These are phyloP conservation scores for Anomalospiza imberbis DNA, from an alignment of 2,797 vertebrate species.

Conservation along the genomic window DNA sequence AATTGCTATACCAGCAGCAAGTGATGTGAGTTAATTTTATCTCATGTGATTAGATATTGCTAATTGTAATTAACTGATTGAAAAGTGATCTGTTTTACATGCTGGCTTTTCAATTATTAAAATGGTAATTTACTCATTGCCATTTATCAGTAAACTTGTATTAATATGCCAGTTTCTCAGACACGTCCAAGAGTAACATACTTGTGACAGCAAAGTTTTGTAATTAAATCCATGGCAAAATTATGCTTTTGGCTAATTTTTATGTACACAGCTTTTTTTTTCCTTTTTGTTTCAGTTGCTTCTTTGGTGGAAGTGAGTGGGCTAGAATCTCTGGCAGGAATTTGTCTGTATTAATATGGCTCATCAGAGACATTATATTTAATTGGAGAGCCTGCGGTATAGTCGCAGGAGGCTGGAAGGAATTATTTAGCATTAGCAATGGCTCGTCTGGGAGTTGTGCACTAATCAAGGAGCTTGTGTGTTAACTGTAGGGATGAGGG, in stretches of 20 bases:
- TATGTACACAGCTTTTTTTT: constrained; percentile 16
- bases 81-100: constrained; percentile 9
- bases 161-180: not conserved
- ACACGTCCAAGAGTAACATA: not conserved
- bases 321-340: constrained; percentile 72
- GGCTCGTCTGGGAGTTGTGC: constrained; percentile 85
- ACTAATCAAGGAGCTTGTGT: constrained; percentile 91
- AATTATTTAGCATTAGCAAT: constrained; percentile 89
- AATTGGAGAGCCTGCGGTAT: constrained; percentile 82
- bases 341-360: constrained; percentile 76
- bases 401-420: constrained; percentile 84
- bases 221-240: constrained; percentile 22
- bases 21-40: constrained; percentile 41
- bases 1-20: not conserved
- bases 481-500: constrained; percentile 83
- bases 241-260: constrained; percentile 1
- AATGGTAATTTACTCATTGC: constrained; percentile 1
- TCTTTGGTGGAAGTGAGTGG: constrained; percentile 64
- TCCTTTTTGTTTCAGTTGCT: constrained; percentile 16
- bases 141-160: not conserved
- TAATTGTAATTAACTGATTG: constrained; percentile 58
- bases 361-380: constrained; percentile 84
- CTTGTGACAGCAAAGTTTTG: not conserved
- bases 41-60: constrained; percentile 40
- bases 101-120: constrained; percentile 56